These are phyloP conservation scores for Phallusia fumigata DNA, from an alignment of 23 tunicate species.

Conservation along the genomic window DNA sequence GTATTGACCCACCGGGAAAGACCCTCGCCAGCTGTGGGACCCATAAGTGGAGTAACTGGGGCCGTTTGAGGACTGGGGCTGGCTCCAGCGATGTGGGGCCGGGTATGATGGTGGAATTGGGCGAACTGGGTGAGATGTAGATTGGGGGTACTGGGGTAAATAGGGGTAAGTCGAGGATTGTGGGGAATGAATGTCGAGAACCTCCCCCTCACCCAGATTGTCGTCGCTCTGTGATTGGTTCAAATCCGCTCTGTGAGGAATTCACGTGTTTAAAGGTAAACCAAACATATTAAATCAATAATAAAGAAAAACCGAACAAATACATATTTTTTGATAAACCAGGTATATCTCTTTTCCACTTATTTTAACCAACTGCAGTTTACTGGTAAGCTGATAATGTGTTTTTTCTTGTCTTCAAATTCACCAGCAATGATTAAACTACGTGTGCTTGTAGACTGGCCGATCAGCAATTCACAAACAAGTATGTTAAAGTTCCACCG, in stretches of 20 bases:
- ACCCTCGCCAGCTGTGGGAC: background rate
- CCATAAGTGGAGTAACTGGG: conserved; percentile 28
- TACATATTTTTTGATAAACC: no score
- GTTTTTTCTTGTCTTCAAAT: no score
- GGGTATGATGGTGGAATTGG: conserved; percentile 5
- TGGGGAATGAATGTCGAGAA: conserved; percentile 62
- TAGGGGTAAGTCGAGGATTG: conserved; percentile 39
- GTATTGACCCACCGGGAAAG: background rate
- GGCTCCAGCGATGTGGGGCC: conserved; percentile 13
- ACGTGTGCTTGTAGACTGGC: no score
- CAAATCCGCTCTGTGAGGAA: conserved; percentile 19
- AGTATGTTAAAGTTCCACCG: no score
- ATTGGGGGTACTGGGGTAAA: conserved; percentile 26
- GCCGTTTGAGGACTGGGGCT: background rate
- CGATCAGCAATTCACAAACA: no score
- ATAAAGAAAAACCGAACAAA: no score
- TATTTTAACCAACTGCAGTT: no score
- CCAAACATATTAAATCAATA: background rate
- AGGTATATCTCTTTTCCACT: no score
- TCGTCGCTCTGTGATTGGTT: conserved; percentile 57
- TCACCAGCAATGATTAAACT: no score
- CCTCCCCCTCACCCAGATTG: conserved; percentile 50
- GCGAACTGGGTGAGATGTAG: background rate
- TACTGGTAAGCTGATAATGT: no score
- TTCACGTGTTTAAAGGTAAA: background rate